Evolutionary conservation across 2,113 vertebrate genomes (phyloP), one percentile per base, ranked within the genome.

Genomic region (Alexandromys fortis): DNA sequence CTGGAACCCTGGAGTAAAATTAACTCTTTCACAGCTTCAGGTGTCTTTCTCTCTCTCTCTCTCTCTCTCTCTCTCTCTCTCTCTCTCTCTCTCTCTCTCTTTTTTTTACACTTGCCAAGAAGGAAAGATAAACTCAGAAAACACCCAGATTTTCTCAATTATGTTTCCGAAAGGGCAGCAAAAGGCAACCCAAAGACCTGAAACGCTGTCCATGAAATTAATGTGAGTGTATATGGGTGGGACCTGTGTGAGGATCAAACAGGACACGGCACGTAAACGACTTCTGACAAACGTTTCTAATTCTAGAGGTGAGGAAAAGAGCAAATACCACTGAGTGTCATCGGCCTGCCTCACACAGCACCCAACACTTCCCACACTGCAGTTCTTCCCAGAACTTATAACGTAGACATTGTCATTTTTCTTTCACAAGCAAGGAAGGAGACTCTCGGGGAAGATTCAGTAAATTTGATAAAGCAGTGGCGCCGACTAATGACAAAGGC

Each of bases 1-100:
- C 97, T 98, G 96, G 96, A 96, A 97, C 68, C 75, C 4, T 68
- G 93, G 86, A 89, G 78, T 86, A 95, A 97, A 97, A 97, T 95
- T 78, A 93, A 95, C 96, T 93, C 97, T 75, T 98, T 93, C 52
- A 73, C 30, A 45, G 47, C 91, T 94, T 96, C 70, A 47, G 63
- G 19, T 94, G 55, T 30, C 22, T 26, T 28, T 42, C 96, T 81
- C 1, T 7, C 96, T 81, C 1, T 7, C 96, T 81, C 1, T 7
- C 96, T 81, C 1, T 7, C 96, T 81, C 1, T 7, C 96, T 81
- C 1, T 7, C 96, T 81, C 1, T 7, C 96, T 81, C 1, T 7
- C 96, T 81, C 1, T 7, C 96, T 81, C 1, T 7, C 96, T 81
- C 1, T 7, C 96, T 81, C 1, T 7, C 96, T 81, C 1, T 7